phyloP scores from a whole-genome alignment of 2,113 vertebrate species.

The Grammomys dolichurus region DNA sequence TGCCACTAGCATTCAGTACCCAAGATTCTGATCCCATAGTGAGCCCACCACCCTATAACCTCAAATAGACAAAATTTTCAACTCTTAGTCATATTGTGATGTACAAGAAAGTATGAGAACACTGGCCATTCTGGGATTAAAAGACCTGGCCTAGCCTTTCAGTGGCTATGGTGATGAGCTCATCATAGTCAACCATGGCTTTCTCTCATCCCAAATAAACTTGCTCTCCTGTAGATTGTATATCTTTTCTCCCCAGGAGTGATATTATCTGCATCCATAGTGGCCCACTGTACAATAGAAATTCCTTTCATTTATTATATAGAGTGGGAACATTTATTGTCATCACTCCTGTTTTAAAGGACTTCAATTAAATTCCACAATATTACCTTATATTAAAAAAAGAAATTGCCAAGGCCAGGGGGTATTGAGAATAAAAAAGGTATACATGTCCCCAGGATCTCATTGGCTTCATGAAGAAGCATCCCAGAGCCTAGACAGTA shows the following conservation, averaged over 20 bases:
- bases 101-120: not conserved
- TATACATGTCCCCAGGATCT: not conserved
- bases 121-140: not conserved
- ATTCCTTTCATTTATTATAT: not conserved
- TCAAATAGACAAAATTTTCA: not conserved
- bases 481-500: not conserved
- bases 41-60: not conserved
- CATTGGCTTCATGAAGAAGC: not conserved
- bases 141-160: not conserved
- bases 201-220: slow-evolving; percentile 12
- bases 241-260: not conserved
- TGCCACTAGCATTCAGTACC: not conserved
- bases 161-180: not conserved
- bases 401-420: not conserved
- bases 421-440: not conserved
- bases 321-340: not conserved
- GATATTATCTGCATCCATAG: not conserved
- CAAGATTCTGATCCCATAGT: not conserved
- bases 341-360: slow-evolving; percentile 17
- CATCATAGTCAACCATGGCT: not conserved
- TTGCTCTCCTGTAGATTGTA: not conserved
- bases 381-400: not conserved
- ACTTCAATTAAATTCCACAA: slow-evolving; percentile 13
- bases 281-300: not conserved
- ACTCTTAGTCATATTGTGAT: not conserved